phyloP scores from a whole-genome alignment of 2,888 invertebrate genomes.

The Tricholauxania praeusta region DNA sequence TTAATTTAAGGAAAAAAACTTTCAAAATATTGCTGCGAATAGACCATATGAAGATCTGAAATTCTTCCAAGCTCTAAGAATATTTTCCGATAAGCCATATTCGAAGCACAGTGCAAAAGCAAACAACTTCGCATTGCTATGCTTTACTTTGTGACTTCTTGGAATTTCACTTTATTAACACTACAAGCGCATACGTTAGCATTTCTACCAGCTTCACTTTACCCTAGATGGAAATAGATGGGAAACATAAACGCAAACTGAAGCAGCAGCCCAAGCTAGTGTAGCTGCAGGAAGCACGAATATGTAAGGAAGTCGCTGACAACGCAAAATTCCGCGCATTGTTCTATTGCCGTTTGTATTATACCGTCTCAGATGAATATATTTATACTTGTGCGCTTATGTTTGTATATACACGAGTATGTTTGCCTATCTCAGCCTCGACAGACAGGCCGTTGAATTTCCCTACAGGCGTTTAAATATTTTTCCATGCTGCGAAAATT shows the following conservation, averaged over 20 bases:
- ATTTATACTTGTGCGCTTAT: not conserved
- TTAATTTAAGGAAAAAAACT: too few species aligned
- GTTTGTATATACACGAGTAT: not conserved
- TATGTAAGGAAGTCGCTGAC: conserved; percentile 16
- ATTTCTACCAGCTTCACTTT: conserved; percentile 7
- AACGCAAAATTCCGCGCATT: conserved; percentile 8
- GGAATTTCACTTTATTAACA: conserved; percentile 33
- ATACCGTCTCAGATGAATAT: not conserved
- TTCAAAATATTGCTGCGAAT: too few species aligned
- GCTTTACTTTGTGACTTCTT: not conserved
- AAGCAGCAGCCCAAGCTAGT: not conserved
- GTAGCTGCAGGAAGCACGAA: not conserved
- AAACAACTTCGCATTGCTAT: too few species aligned
- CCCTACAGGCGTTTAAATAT: conserved; percentile 7
- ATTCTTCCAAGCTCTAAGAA: too few species aligned
- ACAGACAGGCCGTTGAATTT: not conserved
- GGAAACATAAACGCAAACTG: too few species aligned
- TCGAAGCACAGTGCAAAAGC: too few species aligned
- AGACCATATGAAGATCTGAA: too few species aligned
- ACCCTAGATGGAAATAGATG: not conserved
- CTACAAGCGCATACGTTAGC: conserved; percentile 24
- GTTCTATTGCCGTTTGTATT: not conserved
- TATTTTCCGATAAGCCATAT: too few species aligned
- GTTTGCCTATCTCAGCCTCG: conserved; percentile 1
- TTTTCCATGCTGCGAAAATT: too few species aligned